Percentiles rank a stretch among this genome's conserved stretches.
phyloP scores from a whole-genome alignment of 2,113 vertebrate genomes.

The Eonycteris spelaea region DNA sequence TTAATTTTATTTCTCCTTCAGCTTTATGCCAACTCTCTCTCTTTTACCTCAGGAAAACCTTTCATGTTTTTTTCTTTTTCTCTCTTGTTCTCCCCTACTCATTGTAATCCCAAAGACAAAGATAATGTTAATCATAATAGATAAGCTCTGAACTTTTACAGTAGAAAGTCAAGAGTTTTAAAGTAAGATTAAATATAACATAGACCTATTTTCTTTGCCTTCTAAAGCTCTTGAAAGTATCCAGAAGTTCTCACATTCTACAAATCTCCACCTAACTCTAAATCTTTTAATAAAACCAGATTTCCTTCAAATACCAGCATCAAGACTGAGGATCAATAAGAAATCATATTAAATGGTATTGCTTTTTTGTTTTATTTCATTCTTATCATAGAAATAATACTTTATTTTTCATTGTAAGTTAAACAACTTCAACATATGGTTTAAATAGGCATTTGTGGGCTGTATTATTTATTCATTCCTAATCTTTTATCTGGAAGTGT shows the following conservation, averaged over 20 bases:
- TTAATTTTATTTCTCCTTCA: background rate
- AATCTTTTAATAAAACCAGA: background rate
- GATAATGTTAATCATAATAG: background rate
- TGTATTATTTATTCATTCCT: background rate
- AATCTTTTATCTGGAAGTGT: background rate
- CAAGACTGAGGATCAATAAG: background rate
- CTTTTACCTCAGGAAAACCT: background rate
- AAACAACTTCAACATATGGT: background rate
- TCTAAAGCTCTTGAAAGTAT: background rate
- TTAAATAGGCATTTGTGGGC: background rate
- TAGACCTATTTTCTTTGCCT: background rate
- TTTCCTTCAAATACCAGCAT: slow-evolving; percentile 6
- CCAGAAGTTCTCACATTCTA: background rate
- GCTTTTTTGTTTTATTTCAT: background rate
- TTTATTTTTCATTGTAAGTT: background rate
- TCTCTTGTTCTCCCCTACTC: background rate
- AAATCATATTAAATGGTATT: background rate
- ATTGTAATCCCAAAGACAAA: background rate
- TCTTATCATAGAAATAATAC: background rate
- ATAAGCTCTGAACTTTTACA: background rate
- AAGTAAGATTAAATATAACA: slow-evolving; percentile 8
- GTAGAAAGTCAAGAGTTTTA: background rate
- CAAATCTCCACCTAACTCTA: background rate
- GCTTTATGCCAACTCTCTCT: background rate
- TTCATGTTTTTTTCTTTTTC: background rate